Conservation (phyloP, 2,113 vertebrate genomes). For the Otus sunia region DNA sequence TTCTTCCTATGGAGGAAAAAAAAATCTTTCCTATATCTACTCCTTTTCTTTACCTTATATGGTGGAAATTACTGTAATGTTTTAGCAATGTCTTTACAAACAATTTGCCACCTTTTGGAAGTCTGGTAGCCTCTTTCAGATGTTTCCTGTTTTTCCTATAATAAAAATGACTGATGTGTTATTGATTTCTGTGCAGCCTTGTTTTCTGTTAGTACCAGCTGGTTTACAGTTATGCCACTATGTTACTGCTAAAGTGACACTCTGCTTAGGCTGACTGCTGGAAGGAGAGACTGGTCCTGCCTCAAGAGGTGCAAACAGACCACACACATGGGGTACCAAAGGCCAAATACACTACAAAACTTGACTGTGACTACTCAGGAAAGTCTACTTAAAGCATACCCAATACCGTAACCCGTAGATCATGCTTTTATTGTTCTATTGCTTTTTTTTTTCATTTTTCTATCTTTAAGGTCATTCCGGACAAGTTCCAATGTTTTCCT, state of each 20-base stretch:
- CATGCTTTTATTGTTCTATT: not conserved
- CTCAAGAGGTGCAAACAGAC: not conserved
- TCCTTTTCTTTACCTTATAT: not conserved
- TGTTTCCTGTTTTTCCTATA: conserved; percentile 41
- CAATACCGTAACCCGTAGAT: not conserved
- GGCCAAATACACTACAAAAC: not conserved
- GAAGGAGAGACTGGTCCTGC: not conserved
- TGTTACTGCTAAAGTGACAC: not conserved
- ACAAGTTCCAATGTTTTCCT: not conserved
- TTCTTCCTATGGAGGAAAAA: not conserved
- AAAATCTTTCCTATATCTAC: not conserved
- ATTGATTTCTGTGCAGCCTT: conserved; percentile 13
- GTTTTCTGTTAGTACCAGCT: not conserved
- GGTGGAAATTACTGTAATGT: not conserved
- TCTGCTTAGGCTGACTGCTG: not conserved
- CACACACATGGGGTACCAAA: not conserved
- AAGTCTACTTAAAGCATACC: not conserved
- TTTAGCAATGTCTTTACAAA: conserved; percentile 14
- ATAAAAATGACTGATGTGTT: not conserved
- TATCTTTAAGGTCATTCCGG: not conserved
- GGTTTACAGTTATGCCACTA: not conserved
- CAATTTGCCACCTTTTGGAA: not conserved
- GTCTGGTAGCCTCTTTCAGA: conserved; percentile 16
- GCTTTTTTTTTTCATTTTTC: not conserved
- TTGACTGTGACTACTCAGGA: not conserved